These are phyloP conservation scores for Chiloscyllium plagiosum DNA, from an alignment of 2,113 vertebrate genomes.

Conservation along the genomic window DNA sequence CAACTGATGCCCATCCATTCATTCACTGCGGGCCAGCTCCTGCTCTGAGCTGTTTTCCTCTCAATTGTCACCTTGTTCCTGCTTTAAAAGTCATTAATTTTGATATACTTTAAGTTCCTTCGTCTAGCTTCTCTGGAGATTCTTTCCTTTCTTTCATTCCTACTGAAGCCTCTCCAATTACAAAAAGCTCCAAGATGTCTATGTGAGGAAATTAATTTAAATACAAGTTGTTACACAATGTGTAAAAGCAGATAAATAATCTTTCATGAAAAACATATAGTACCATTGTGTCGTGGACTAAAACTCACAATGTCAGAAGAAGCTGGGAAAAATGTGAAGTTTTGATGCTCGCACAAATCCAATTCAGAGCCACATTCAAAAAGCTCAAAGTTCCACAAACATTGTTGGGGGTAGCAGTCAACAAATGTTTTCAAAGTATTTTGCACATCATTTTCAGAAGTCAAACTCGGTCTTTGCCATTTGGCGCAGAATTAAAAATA, in stretches of 20 bases:
- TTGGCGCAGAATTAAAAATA: neutral
- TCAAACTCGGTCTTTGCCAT: neutral
- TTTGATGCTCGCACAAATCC: neutral
- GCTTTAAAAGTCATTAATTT: neutral
- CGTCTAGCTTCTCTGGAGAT: neutral
- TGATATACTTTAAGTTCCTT: neutral
- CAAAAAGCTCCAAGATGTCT: neutral
- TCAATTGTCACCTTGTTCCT: neutral
- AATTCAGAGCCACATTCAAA: neutral
- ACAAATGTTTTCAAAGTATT: neutral
- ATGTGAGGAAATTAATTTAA: neutral
- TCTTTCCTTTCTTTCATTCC: neutral
- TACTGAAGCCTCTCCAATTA: neutral
- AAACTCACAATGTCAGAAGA: neutral
- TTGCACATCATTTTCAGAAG: neutral
- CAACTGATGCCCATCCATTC: neutral
- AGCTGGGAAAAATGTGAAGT: neutral
- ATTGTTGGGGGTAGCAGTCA: neutral
- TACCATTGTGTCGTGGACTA: neutral
- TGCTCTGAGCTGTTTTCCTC: neutral
- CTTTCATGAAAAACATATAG: neutral
- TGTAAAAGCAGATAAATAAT: neutral
- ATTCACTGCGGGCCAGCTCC: neutral
- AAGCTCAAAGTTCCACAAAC: neutral
- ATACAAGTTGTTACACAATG: neutral